These are phyloP conservation scores for Hydropsyche tenuis DNA, from an alignment of 1,140 invertebrate genomes.

Conservation along the genomic window DNA sequence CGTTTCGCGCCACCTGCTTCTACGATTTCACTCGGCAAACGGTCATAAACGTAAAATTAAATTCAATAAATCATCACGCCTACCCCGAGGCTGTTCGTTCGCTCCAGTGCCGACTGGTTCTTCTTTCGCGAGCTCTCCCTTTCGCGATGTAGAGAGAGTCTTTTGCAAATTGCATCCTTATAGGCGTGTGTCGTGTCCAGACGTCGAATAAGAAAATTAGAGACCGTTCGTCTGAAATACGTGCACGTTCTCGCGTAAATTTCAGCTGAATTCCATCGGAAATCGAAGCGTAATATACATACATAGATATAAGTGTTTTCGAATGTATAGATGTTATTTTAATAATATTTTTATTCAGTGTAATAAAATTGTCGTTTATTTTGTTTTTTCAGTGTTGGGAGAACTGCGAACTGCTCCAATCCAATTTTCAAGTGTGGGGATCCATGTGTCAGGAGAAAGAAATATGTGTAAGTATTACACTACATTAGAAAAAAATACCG, in stretches of 20 bases:
- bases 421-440: constrained; percentile 75
- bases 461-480: constrained; percentile 71
- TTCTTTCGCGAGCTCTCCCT: background rate
- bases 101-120: constrained; percentile 23
- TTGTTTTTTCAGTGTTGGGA: constrained; percentile 81
- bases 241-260: background rate
- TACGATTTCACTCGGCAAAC: constrained; percentile 36
- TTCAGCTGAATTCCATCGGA: background rate
- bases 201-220: constrained; percentile 13
- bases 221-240: constrained; percentile 15
- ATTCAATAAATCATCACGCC: constrained; percentile 46
- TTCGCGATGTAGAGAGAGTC: constrained; percentile 4
- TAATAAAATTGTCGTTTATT: constrained; percentile 1
- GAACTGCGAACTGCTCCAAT: constrained; percentile 77
- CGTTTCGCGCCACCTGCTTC: constrained; percentile 30
- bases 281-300: background rate
- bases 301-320: too few species aligned
- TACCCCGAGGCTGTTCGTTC: constrained; percentile 21
- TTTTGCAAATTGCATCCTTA: constrained; percentile 34
- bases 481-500: background rate
- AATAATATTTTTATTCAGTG: too few species aligned
- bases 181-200: background rate
- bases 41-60: constrained; percentile 48
- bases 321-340: too few species aligned
- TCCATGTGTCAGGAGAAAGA: constrained; percentile 72